Evolutionary conservation across 2,113 vertebrate genomes (phyloP).

Genomic region (Oxygymnocypris stewartii): DNA sequence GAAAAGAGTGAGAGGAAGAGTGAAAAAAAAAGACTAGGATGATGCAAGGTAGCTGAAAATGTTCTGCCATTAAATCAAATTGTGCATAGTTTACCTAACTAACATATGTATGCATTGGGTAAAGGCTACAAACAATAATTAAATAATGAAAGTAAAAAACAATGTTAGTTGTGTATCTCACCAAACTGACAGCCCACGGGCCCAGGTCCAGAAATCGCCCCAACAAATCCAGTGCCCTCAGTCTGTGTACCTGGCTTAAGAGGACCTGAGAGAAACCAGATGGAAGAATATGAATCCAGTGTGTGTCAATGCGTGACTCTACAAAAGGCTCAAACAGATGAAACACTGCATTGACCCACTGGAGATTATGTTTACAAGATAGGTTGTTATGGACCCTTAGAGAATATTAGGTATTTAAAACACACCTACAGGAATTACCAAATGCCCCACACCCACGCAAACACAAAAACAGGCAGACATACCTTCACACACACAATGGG

Average conservation of each 20-base stretch:
- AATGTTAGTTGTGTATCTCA: conserved; percentile 57
- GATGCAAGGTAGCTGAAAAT: neutral
- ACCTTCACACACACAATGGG: conserved; percentile 5
- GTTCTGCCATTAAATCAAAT: neutral
- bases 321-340: neutral
- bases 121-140: neutral
- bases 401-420: neutral
- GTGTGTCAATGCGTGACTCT: neutral
- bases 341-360: neutral
- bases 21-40: neutral
- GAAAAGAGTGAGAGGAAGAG: neutral
- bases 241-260: conserved; percentile 94
- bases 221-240: conserved; percentile 90
- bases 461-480: neutral
- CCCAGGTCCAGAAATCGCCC: conserved; percentile 95
- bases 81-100: neutral
- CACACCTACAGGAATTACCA: neutral
- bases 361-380: neutral
- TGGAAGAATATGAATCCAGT: neutral
- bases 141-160: neutral
- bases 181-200: conserved; percentile 97
- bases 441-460: neutral
- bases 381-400: neutral
- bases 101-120: neutral
- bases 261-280: conserved; percentile 83